phyloP scores from a whole-genome alignment of 1,140 invertebrate species.

The Caligus rogercresseyi region DNA sequence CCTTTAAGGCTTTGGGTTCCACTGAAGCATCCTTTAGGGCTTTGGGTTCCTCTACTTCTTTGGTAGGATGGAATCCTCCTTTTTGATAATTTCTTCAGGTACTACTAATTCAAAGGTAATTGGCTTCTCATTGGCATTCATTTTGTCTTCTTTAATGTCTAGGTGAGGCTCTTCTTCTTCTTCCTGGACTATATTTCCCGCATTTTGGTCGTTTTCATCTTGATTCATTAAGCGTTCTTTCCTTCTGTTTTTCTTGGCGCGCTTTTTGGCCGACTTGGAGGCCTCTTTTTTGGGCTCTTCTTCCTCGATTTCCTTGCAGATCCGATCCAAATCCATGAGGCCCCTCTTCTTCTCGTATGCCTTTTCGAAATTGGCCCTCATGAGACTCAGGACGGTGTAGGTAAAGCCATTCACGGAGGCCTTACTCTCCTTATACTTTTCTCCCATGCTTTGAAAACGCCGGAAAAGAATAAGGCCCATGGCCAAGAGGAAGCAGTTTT shows the following conservation, averaged over 20 bases:
- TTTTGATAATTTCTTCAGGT: too few relatives aligned
- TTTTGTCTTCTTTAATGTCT: background rate
- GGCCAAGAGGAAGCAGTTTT: background rate
- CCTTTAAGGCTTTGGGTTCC: too few relatives aligned
- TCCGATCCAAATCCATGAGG: background rate
- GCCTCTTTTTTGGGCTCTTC: background rate
- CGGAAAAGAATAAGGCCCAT: background rate
- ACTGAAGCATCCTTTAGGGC: too few relatives aligned
- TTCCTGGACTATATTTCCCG: background rate
- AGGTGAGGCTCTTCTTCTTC: background rate
- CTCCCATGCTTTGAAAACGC: background rate
- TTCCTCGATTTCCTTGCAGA: background rate
- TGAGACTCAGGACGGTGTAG: background rate
- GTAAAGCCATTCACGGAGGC: background rate
- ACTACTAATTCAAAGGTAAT: too few relatives aligned
- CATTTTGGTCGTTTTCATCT: background rate
- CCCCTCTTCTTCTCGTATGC: background rate
- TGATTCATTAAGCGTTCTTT: background rate
- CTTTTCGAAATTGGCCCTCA: background rate
- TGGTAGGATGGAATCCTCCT: too few relatives aligned
- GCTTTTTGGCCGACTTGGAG: background rate
- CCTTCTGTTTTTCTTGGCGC: background rate
- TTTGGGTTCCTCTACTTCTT: too few relatives aligned
- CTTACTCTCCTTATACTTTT: background rate
- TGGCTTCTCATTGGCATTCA: too few relatives aligned